Evolutionary conservation across 2,888 invertebrate genomes (phyloP), one percentile per base, ranked within the genome.

Genomic region (Zygaena filipendulae): DNA sequence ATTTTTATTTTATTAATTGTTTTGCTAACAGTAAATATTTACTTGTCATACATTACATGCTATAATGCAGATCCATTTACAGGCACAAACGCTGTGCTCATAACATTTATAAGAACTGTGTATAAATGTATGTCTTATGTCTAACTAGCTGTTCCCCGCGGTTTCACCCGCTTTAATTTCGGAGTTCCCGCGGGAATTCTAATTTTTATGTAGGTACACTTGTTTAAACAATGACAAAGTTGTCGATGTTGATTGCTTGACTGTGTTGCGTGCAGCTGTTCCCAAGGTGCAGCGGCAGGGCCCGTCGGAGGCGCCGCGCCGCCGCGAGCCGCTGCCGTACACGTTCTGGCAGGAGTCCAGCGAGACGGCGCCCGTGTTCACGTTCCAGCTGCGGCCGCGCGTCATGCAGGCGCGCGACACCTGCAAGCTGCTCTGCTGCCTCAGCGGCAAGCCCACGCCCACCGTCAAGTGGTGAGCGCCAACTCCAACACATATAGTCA

Each of bases 331-430:
- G 1, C 77, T 93, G 13, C 90, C 91, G 3, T 93, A 91, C 74
- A 90, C 89, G 36, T 88, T 91, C 82, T 95, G 95, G 92, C 90
- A 92, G 74, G 95, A 96, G 67, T 92, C 92, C 51, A 90, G 90
- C 64, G 95, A 95, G 75, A 89, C 91, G 52, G 94, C 94, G 37
- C 99, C 99, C 36, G 90, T 87, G 60, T 99, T 99, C 84, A 97
- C 97, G 56, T 99, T 99, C 93, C 90, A 95, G 56, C 87, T 99
- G 47, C 89, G 99, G 70, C 97, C 98, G 59, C 92, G 99, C 63
- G 93, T 98, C 50, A 98, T 99, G 87, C 99, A 99, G 81, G 87
- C 84, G 53, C 89, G 96, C 42, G 92, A 94, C 62, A 95, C 95
- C 33, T 98, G 98, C 84, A 99, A 99, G 81, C 85, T 99, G 41